Conservation (phyloP, 2,113 vertebrate genomes). For the Butorides virescens region DNA sequence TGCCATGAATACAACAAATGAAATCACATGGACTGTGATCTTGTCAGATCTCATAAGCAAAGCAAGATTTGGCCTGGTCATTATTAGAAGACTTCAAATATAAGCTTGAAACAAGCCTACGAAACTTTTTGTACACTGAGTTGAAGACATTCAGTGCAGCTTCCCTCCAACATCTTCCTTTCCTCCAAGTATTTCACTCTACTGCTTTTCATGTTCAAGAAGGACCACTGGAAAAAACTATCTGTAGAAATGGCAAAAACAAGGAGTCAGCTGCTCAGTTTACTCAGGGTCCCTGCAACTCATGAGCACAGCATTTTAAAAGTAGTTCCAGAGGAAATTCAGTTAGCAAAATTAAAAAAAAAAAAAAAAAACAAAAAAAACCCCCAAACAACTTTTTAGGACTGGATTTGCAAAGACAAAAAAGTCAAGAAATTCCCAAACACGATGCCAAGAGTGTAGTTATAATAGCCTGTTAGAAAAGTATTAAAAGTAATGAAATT, state of each 20-base stretch:
- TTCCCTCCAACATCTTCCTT: neutral
- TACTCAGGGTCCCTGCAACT: neutral
- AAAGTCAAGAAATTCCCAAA: neutral
- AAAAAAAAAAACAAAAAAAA: no score
- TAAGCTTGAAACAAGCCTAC: neutral
- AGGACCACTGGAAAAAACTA: neutral
- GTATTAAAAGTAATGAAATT: neutral
- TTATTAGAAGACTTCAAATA: neutral
- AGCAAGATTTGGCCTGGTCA: neutral
- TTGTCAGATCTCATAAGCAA: constrained; percentile 52
- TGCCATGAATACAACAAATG: constrained; percentile 41
- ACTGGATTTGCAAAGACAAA: neutral
- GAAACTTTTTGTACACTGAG: neutral
- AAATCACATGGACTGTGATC: constrained; percentile 26
- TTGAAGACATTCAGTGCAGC: neutral
- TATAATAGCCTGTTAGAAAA: neutral
- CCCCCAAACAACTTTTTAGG: neutral
- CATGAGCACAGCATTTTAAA: neutral
- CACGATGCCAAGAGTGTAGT: neutral
- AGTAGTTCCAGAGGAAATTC: neutral
- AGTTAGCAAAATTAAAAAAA: neutral
- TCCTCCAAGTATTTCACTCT: neutral
- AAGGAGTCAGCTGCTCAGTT: neutral
- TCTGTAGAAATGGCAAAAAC: neutral
- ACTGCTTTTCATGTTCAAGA: neutral